Evolutionary conservation across 2,113 vertebrate genomes (phyloP), one percentile per base, ranked within the genome.

Genomic region (Oenanthe melanoleuca): DNA sequence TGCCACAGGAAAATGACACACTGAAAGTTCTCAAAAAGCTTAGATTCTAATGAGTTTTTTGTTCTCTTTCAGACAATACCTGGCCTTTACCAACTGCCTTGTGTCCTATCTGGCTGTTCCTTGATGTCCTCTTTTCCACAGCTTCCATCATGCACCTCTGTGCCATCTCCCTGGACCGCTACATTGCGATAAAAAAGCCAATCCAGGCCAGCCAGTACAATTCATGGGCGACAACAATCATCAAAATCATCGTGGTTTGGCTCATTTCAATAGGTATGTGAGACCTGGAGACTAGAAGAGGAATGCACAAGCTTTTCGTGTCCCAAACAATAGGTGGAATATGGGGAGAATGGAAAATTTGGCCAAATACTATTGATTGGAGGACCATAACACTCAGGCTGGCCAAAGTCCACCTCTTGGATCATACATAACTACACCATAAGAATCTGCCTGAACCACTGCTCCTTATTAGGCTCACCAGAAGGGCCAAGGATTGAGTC

Each of bases 121-220:
- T 99, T n/a, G 99, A 99, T 5, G 99, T 99, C 94, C 98, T 99
- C 91, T 99, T 99, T 96, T 99, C 99, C 84, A 99, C 99, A 10
- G 99, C 99, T 40, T 99, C 99, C 93, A 99, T 99, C 96, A 99
- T 99, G 99, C 99, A 99, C 80, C 98, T 99, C 73, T 99, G 99
- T 52, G 99, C 99, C 97, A 99, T 99, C 97, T 99, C 99, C 29
- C 97, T 99, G 77, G 99, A 99, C 96, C 99, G 99, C 74, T 99
- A 99, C 60, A 98, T 99, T 84, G 99, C 99, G 6, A 99, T 99
- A 95, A 99, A 99, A 98, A 99, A 98, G 97, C 99, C 99, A 81
- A 99, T 99, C 80, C 99, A 99, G 92, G 99, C 99, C 95, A 99
- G 98, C 96, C 99, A 99, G 92, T 99, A 97, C 97, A 99, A 99